A percentile compares a stretch with the other conserved stretches of the same genome.
Conservation (phyloP, 2,888 invertebrate genomes). For the Machimus rusticus region DNA sequence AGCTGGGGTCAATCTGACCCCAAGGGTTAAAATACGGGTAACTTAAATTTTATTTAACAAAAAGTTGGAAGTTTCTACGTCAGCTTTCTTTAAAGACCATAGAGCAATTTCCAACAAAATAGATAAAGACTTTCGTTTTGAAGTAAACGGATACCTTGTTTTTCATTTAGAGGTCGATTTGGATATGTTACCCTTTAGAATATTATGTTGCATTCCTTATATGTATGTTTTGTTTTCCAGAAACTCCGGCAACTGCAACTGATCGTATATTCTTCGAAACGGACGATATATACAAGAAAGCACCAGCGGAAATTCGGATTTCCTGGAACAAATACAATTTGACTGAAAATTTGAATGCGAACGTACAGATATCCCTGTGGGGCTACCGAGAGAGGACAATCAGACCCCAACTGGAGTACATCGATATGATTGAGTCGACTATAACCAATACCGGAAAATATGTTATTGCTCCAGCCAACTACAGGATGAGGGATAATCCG, state of each 20-base stretch:
- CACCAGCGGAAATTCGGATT: constrained; percentile 78
- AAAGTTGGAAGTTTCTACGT: too few species aligned
- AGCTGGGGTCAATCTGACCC: too few species aligned
- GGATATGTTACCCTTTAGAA: not conserved
- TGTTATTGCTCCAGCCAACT: constrained; percentile 77
- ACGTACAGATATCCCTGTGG: constrained; percentile 84
- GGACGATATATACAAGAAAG: constrained; percentile 74
- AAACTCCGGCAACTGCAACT: constrained; percentile 87
- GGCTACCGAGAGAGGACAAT: constrained; percentile 88
- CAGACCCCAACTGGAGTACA: constrained; percentile 80
- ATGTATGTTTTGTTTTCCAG: constrained; percentile 61
- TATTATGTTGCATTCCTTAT: not conserved
- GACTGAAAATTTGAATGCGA: constrained; percentile 78
- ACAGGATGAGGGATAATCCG: constrained; percentile 73
- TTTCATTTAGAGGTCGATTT: too few species aligned
- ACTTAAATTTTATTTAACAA: too few species aligned
- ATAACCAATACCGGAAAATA: constrained; percentile 75
- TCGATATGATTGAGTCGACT: constrained; percentile 75
- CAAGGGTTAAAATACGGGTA: too few species aligned
- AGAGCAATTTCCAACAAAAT: too few species aligned
- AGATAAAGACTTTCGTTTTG: too few species aligned
- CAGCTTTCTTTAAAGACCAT: too few species aligned
- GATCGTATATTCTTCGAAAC: constrained; percentile 85
- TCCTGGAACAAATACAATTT: constrained; percentile 88
- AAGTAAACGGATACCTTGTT: too few species aligned